A percentile compares a stretch with the other conserved stretches of the same genome.
Conservation (phyloP, 1,140 invertebrate species). For the Triops longicaudatus region DNA sequence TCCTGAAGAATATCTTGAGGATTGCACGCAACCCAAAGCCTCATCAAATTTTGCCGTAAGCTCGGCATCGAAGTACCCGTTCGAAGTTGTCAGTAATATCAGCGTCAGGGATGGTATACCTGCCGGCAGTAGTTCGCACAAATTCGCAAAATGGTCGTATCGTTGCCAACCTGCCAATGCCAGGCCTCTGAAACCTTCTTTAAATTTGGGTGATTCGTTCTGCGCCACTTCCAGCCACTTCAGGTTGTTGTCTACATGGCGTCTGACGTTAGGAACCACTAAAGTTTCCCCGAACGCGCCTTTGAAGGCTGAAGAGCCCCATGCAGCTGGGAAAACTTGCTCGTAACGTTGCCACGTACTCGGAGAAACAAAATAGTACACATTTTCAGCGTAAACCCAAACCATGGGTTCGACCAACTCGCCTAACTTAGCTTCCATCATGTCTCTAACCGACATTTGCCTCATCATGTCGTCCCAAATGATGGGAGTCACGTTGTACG, state of each 20-base stretch:
- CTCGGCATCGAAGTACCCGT: slow-evolving; percentile 53
- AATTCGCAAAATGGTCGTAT: slow-evolving; percentile 85
- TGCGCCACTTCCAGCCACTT: slow-evolving; percentile 60
- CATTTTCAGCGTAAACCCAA: slow-evolving; percentile 64
- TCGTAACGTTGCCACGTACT: slow-evolving; percentile 70
- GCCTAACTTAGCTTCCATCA: slow-evolving; percentile 56
- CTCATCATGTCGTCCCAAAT: slow-evolving; percentile 96
- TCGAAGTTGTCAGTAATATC: slow-evolving; percentile 49
- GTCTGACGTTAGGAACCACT: slow-evolving; percentile 51
- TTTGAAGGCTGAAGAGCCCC: slow-evolving; percentile 88
- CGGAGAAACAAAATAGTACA: slow-evolving; percentile 48
- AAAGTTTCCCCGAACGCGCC: slow-evolving; percentile 72
- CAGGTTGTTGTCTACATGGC: slow-evolving; percentile 61
- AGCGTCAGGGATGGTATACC: slow-evolving; percentile 65
- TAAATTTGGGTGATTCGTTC: slow-evolving; percentile 47
- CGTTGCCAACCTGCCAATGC: slow-evolving; percentile 63
- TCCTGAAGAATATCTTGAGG: slow-evolving; percentile 33
- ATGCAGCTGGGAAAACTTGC: slow-evolving; percentile 72
- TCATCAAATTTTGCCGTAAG: slow-evolving; percentile 45
- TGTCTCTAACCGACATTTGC: slow-evolving; percentile 45
- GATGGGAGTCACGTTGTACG: slow-evolving; percentile 48
- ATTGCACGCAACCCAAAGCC: slow-evolving; percentile 46
- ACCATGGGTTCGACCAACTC: slow-evolving; percentile 74
- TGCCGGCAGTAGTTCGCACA: slow-evolving; percentile 83
- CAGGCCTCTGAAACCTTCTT: slow-evolving; percentile 49